These are phyloP conservation scores for Eurystomus gularis DNA, from an alignment of 2,113 vertebrate species.

Conservation along the genomic window DNA sequence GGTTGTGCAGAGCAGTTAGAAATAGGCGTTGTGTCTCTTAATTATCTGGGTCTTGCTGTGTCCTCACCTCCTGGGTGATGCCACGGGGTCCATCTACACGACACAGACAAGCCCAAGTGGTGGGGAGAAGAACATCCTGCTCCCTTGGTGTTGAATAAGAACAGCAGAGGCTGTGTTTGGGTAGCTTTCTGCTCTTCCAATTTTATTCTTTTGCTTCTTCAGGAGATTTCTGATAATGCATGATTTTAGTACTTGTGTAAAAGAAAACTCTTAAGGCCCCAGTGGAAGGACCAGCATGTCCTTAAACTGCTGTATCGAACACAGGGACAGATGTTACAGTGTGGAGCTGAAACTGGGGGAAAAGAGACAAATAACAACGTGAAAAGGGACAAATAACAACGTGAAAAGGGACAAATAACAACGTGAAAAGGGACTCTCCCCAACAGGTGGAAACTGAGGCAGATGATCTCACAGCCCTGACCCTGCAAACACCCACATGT, in stretches of 20 bases:
- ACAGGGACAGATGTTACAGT: no score
- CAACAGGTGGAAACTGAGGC: neutral
- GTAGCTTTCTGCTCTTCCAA: neutral
- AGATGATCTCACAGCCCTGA: neutral
- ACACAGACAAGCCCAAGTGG: neutral
- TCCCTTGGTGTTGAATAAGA: neutral
- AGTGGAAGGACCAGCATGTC: neutral
- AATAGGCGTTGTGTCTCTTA: neutral
- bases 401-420: neutral
- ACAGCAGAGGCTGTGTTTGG: neutral
- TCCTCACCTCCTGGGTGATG: neutral
- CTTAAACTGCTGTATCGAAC: neutral
- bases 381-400: neutral
- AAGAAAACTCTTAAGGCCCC: neutral
- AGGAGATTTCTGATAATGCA: neutral
- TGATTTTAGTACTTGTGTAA: neutral
- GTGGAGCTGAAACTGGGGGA: neutral
- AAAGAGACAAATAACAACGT: neutral
- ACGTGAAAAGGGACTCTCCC: neutral
- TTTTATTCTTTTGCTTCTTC: neutral
- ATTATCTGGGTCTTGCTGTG: neutral
- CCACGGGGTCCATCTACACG: neutral
- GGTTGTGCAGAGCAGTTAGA: neutral
- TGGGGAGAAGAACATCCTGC: neutral
- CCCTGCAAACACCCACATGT: neutral